Base-by-base conservation (phyloP, 2,888 invertebrate species). In the Dendrolimus pini region DNA sequence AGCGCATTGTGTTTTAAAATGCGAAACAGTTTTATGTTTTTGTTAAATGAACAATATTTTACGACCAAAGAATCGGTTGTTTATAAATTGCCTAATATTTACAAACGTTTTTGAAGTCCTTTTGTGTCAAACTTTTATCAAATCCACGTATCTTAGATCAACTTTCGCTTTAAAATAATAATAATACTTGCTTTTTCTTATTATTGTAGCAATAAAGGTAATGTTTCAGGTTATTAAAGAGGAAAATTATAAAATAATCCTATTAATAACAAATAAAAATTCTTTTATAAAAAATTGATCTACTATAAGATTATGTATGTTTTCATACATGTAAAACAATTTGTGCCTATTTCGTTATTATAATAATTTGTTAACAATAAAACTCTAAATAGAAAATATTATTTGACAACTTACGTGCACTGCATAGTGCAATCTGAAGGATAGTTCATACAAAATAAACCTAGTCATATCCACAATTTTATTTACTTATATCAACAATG, bases 31-130 rank as follows among this genome's bases (percentile, higher is more conserved):
- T 30, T 30, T 30, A 30, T 30, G 30, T 30, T 30, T 30, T 30
- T 30, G 30, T 30, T 30, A 30, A 0, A 30, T 6, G 30, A 30
- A 30, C 30, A 30, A 59, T 69, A 63, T 65, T 59, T 64, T 63
- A 63, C 79, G 73, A 62, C 78, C 79, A 82, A 80, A 80, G 80
- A 80, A 74, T 71, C 64, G 74, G 73, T 78, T 77, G 74, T 74
- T 71, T 66, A 57, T 54, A 30, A 10, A 54, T 54, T 54, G 54
- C 30, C 30, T 30, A 30, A 30, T 30, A 30, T 30, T 30, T 30
- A 6, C 30, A 30, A 30, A 30, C 30, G 18, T 3, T 30, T 30
- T 30, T 6, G 30, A 30, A 30, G 30, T 30, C 30, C 30, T 30
- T 6, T 30, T 30, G 6, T 30, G 30, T 30, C 30, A 30, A 30